Percentiles rank a stretch among this genome's conserved stretches.
phyloP scores from a whole-genome alignment of 2,888 invertebrate species.

The Odiellus spinosus region DNA sequence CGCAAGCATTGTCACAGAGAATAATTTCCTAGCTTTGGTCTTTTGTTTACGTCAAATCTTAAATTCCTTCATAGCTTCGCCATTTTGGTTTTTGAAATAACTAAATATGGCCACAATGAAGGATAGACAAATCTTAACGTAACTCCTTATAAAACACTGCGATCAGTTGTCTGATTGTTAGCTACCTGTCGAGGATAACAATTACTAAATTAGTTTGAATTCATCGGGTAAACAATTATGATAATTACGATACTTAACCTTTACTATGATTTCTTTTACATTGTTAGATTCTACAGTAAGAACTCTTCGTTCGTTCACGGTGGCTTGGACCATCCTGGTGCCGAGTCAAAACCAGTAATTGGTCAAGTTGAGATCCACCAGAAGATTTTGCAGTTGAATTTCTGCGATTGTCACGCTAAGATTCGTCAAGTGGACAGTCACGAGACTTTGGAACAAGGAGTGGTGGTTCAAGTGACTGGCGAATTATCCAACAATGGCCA shows the following conservation, averaged over 20 bases:
- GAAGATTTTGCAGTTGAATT: conserved; percentile 85
- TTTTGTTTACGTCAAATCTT: too few species aligned
- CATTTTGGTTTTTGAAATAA: too few species aligned
- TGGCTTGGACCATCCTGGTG: conserved; percentile 60
- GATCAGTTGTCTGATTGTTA: not conserved
- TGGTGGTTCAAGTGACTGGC: conserved; percentile 86
- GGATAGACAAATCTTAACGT: not conserved
- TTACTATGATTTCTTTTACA: too few species aligned
- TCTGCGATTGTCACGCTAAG: conserved; percentile 92
- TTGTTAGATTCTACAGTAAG: conserved; percentile 77
- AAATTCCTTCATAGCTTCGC: too few species aligned
- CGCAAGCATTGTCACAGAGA: too few species aligned
- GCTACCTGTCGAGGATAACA: not conserved
- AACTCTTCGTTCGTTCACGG: conserved; percentile 93
- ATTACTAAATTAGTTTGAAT: too few species aligned
- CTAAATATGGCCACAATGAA: too few species aligned
- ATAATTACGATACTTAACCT: too few species aligned
- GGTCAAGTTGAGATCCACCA: conserved; percentile 71
- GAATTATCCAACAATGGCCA: conserved; percentile 91
- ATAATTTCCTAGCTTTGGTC: too few species aligned
- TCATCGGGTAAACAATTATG: too few species aligned
- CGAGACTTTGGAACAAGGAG: conserved; percentile 80
- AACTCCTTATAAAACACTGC: not conserved
- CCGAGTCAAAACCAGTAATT: conserved; percentile 54
- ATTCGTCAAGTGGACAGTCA: conserved; percentile 93